Evolutionary conservation across 2,888 invertebrate genomes (phyloP).

Genomic region (Stegana nigrithorax): DNA sequence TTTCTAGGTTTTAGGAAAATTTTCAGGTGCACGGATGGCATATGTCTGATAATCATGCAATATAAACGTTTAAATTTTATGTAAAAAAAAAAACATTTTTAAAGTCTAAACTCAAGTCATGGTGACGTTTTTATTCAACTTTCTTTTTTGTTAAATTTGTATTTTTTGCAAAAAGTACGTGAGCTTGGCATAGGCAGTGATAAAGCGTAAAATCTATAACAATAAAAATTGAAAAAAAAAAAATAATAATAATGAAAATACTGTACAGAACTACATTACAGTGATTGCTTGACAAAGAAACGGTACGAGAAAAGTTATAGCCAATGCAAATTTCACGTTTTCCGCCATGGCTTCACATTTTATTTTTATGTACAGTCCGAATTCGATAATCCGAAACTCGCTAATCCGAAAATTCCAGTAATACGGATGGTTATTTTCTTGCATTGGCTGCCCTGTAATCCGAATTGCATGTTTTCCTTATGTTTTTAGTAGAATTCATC

Average conservation of each 20-base stretch:
- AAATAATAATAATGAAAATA: too few species aligned
- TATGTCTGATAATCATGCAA: too few species aligned
- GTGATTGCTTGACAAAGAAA: neutral
- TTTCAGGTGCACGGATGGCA: neutral
- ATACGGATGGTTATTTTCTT: too few species aligned
- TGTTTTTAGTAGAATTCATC: too few species aligned
- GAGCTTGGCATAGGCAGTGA: constrained; percentile 10
- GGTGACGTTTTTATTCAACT: neutral
- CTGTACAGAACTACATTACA: constrained; percentile 12
- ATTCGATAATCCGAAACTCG: too few species aligned
- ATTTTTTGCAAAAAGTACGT: neutral
- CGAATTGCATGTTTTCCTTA: too few species aligned
- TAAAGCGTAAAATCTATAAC: constrained; percentile 40
- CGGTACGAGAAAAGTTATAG: too few species aligned
- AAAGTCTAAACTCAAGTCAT: neutral
- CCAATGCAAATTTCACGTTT: too few species aligned
- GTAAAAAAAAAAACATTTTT: neutral
- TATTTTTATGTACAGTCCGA: too few species aligned
- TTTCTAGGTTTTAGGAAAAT: neutral
- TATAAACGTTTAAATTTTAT: neutral
- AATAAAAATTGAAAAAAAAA: constrained; percentile 45
- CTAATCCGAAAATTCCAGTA: too few species aligned
- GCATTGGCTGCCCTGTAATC: too few species aligned
- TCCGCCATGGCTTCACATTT: too few species aligned
- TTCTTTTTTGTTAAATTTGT: neutral